Conservation (phyloP, 2,797 vertebrate species). For the Lepidocolaptes lacrymiger region DNA sequence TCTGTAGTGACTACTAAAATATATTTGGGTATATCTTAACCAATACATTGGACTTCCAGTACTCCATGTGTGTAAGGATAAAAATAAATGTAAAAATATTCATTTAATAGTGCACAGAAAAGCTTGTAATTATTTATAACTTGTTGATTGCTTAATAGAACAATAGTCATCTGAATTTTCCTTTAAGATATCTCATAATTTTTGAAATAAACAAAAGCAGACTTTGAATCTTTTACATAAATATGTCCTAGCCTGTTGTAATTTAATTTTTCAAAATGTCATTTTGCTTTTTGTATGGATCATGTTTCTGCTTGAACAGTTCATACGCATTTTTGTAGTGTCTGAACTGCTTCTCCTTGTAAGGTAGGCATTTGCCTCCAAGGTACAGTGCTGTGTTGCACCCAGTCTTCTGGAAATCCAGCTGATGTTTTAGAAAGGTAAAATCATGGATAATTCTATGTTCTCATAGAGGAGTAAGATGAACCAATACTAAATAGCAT, state of each 20-base stretch:
- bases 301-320: not conserved
- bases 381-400: not conserved
- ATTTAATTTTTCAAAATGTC: conserved; percentile 13
- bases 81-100: not conserved
- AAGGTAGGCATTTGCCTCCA: not conserved
- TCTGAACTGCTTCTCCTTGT: not conserved
- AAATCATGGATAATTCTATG: not conserved
- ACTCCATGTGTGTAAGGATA: not conserved
- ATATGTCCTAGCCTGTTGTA: not conserved
- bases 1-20: not conserved
- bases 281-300: not conserved
- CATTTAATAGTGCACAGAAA: not conserved
- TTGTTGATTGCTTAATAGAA: not conserved
- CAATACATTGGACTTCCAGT: not conserved
- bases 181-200: not conserved
- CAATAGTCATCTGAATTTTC: not conserved
- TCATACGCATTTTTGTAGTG: not conserved
- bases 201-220: not conserved
- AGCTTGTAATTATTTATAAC: not conserved
- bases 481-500: not conserved
- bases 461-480: not conserved
- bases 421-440: not conserved
- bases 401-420: not conserved
- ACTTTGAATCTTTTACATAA: not conserved
- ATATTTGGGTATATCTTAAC: not conserved